Conservation (phyloP, 2,888 invertebrate genomes). For the Eupithecia subumbrata region DNA sequence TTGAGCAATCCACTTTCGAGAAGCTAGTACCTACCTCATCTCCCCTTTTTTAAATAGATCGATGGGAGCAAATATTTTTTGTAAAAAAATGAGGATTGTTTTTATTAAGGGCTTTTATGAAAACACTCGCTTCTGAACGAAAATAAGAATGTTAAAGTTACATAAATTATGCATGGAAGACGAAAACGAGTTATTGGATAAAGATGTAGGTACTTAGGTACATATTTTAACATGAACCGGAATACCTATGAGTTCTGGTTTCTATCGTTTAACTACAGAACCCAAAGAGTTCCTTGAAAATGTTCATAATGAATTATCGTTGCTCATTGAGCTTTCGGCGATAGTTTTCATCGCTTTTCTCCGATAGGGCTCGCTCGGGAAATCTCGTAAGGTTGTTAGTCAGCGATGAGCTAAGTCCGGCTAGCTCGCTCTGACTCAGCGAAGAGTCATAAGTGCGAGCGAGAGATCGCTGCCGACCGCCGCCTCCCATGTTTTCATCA, state of each 20-base stretch:
- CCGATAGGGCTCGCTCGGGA: slow-evolving; percentile 56
- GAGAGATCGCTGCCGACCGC: slow-evolving; percentile 65
- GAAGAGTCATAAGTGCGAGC: slow-evolving; percentile 57
- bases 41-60: too few species aligned
- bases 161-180: not conserved
- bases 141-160: not conserved
- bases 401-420: slow-evolving; percentile 41
- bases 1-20: too few species aligned
- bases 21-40: too few species aligned
- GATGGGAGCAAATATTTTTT: too few species aligned
- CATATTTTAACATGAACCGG: not conserved
- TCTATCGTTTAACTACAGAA: not conserved
- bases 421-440: slow-evolving; percentile 66
- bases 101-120: not conserved
- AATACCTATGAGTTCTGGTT: not conserved
- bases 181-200: not conserved
- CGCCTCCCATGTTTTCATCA: slow-evolving; percentile 61
- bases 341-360: slow-evolving; percentile 55
- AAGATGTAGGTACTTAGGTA: not conserved
- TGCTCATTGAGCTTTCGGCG: slow-evolving; percentile 77
- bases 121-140: not conserved
- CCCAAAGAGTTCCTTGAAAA: slow-evolving; percentile 59
- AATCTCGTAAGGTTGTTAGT: slow-evolving; percentile 52
- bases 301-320: slow-evolving; percentile 71
- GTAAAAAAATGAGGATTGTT: too few species aligned